Percentiles rank a stretch among this genome's conserved stretches.
phyloP scores from a whole-genome alignment of 2,888 invertebrate genomes.

The Proisotoma minuta region DNA sequence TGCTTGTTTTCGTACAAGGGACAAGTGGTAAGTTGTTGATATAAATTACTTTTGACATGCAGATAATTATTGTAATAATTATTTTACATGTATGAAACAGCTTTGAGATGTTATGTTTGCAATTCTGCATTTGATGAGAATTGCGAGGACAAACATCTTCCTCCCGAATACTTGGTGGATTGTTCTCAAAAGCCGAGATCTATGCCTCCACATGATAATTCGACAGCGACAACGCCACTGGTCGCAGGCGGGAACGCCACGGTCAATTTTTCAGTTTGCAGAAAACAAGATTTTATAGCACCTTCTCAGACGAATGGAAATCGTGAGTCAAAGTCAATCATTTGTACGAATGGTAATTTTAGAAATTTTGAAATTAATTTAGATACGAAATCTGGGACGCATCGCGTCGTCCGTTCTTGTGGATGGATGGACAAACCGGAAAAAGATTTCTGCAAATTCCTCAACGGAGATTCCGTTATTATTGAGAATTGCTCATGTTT shows the following conservation, averaged over 20 bases:
- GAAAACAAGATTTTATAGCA: constrained; percentile 15
- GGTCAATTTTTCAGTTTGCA: constrained; percentile 16
- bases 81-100: constrained; percentile 19
- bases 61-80: not conserved
- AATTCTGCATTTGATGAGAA: constrained; percentile 28
- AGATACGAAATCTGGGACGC: not conserved
- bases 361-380: no score
- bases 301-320: constrained; percentile 26
- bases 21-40: no score
- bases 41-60: no score
- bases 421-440: constrained; percentile 25
- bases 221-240: not conserved
- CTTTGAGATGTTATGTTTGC: constrained; percentile 37
- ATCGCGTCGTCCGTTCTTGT: constrained; percentile 28
- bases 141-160: constrained; percentile 21
- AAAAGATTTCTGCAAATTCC: constrained; percentile 14
- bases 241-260: not conserved
- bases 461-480: constrained; percentile 4
- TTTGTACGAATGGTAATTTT: no score
- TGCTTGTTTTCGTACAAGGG: no score
- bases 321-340: no score
- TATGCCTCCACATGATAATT: not conserved
- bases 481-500: constrained; percentile 12
- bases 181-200: constrained; percentile 11
- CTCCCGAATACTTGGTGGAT: constrained; percentile 26